A percentile compares a stretch with the other conserved stretches of the same genome.
phyloP scores from a whole-genome alignment of 2,797 vertebrate species.

The Paedocypris micromegethes region DNA sequence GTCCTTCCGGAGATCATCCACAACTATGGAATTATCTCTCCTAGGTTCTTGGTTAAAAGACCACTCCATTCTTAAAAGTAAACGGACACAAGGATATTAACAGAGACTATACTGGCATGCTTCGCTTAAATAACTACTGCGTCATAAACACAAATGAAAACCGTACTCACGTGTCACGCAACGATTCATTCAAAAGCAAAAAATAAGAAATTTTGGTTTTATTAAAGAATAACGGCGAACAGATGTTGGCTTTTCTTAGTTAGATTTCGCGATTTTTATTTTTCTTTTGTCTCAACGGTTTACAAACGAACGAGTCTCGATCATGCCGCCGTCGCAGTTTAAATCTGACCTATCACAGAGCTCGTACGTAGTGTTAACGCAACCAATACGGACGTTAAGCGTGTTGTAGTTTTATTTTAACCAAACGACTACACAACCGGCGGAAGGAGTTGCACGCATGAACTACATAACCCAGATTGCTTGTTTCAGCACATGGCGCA shows the following conservation, averaged over 20 bases:
- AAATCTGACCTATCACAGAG: slow-evolving; percentile 60
- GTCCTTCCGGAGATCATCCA: slow-evolving; percentile 75
- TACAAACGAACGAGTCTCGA: not conserved
- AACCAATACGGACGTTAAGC: slow-evolving; percentile 15
- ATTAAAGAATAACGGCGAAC: too few relatives aligned
- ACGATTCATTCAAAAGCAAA: too few relatives aligned
- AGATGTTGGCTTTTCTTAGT: not conserved
- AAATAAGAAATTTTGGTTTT: too few relatives aligned
- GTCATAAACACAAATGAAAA: too few relatives aligned
- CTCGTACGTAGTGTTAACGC: slow-evolving; percentile 7
- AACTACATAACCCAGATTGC: slow-evolving; percentile 44
- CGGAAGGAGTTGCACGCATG: not conserved
- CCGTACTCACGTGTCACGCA: too few relatives aligned
- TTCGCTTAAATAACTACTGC: too few relatives aligned
- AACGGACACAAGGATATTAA: not conserved
- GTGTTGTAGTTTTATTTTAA: slow-evolving; percentile 26
- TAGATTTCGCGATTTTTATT: not conserved
- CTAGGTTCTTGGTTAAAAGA: slow-evolving; percentile 58
- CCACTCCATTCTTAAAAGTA: slow-evolving; percentile 71
- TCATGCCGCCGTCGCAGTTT: slow-evolving; percentile 40
- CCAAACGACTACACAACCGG: not conserved
- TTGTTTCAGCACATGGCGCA: not conserved
- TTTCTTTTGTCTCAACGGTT: not conserved
- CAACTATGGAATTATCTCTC: slow-evolving; percentile 58
- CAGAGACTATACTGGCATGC: too few relatives aligned